Evolutionary conservation across 2,888 invertebrate species (phyloP).

Genomic region (Orchestes rusci): DNA sequence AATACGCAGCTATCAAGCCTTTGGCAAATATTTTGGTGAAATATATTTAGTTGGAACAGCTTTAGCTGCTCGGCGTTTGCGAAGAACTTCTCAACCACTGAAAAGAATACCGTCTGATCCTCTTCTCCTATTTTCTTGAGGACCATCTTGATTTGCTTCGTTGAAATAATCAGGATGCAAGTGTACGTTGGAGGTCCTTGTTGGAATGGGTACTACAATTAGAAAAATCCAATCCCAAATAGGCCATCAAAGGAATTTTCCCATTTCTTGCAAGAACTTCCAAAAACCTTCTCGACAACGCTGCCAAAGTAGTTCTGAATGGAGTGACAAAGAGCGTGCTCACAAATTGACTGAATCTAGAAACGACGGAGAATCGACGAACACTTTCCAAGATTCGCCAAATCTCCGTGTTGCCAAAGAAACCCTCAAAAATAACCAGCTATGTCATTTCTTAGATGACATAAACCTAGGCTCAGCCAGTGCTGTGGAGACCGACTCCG

Average conservation of each 20-base stretch:
- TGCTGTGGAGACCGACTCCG: too few relatives aligned
- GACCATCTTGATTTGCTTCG: slow-evolving; percentile 31
- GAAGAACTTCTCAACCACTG: slow-evolving; percentile 52
- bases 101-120: slow-evolving; percentile 45
- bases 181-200: slow-evolving; percentile 54
- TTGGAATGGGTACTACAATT: slow-evolving; percentile 51
- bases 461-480: too few relatives aligned
- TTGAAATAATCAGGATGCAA: slow-evolving; percentile 59
- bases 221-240: slow-evolving; percentile 68
- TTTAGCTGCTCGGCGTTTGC: slow-evolving; percentile 46
- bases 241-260: slow-evolving; percentile 71
- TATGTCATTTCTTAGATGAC: too few relatives aligned
- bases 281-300: slow-evolving; percentile 55
- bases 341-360: slow-evolving; percentile 57
- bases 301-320: slow-evolving; percentile 64
- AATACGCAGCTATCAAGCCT: too few relatives aligned
- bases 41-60: slow-evolving; percentile 53
- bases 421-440: too few relatives aligned
- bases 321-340: slow-evolving; percentile 68
- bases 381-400: too few relatives aligned
- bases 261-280: slow-evolving; percentile 47
- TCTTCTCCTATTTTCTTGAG: slow-evolving; percentile 43
- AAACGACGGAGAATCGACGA: too few relatives aligned
- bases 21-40: slow-evolving; percentile 35
- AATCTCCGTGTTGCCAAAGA: too few relatives aligned